Evolutionary conservation across 2,797 vertebrate genomes (phyloP), one percentile per base, ranked within the genome.

Genomic region (Gymnopithys bicolor): DNA sequence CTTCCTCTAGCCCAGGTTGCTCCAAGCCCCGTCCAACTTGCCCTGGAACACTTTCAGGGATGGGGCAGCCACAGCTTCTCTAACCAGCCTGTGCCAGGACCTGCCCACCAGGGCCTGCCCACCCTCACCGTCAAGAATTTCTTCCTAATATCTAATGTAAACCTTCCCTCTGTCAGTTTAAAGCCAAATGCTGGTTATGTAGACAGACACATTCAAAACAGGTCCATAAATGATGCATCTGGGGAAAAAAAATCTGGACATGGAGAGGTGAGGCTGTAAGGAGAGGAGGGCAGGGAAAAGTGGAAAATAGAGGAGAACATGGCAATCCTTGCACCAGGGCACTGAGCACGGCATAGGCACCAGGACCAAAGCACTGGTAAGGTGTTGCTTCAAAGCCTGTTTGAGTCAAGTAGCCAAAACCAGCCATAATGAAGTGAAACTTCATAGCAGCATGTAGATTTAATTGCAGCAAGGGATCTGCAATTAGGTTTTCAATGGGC

Each of bases 401-500:
- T 96, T 76, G 90, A 93, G 75, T 84, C 75, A 59, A 69, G n/a
- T 45, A 68, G 88, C 92, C 89, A 85, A 92, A 96, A 64, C 94
- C 84, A 94, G 70, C 93, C 64, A 13, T 73, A 81, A 83, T 43
- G 93, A 96, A 97, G 80, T 93, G 91, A 97, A 95, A 95, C 96
- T 95, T 96, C 69, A 5, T 93, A 80, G 74, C 82, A 86, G 78
- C 58, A 11, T 3, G 19, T 63, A 79, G 90, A 60, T 94, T 94
- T 96, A 96, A 97, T 97, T 96, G 96, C 95, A 96, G 92, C 53
- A 68, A 96, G 95, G 88, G 85, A 89, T 81, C 67, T 45, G 82
- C 91, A 94, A 82, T 93, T 90, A 94, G 91, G 77, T 94, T 93
- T 87, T 87, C 95, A 94, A 74, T 59, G 78, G 96, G 87, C 86